Base-by-base conservation (phyloP, 2,888 invertebrate species). In the Drosophila aldrichi region DNA sequence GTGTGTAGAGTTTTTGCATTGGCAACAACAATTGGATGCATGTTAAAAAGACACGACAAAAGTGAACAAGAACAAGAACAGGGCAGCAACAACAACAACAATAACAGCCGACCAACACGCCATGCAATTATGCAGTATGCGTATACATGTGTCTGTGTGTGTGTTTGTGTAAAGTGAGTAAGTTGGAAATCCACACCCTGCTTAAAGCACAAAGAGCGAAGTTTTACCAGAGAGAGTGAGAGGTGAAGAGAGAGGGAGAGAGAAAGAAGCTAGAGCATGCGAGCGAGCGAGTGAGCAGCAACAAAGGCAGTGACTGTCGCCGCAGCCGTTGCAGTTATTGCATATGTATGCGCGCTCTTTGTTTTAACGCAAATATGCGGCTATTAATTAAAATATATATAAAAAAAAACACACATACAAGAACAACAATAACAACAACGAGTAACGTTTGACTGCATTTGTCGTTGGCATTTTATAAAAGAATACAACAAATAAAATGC, bases 301-400 rank as follows among this genome's bases (percentile, higher is more conserved):
- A 85, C 84, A 88, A 86, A 81, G 76, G 61, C 79, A 57, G 54
- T 41, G 68, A 77, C 79, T 78, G 75, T 71, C 70, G 70, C 49
- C 54, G 65, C 61, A 63, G 75, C 70, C 51, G 68, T 43, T 69
- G 74, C 74, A 74, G 59, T 59, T 70, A 79, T 62, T 70, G 63
- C 51, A 71, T 79, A 73, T 76, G 61, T 54, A 56, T 73, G 57
- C 40, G 49, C 51, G 56, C 70, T 54, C 79, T 79, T 79, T 79
- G 77, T 88, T 84, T 85, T 77, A 82, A 83, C 74, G 86, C 83
- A 88, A 89, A 84, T 84, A 87, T 87, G 89, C 87, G 84, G 85
- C 84, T 79, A 88, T 86, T 88, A 86, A 88, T 88, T 86, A 86
- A 84, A 88, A 74, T 80, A 80, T 83, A 69, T 25, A 25, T 2